These are phyloP conservation scores for Anguilla pacifica DNA, from an alignment of 2,797 vertebrate species.

Conservation along the genomic window DNA sequence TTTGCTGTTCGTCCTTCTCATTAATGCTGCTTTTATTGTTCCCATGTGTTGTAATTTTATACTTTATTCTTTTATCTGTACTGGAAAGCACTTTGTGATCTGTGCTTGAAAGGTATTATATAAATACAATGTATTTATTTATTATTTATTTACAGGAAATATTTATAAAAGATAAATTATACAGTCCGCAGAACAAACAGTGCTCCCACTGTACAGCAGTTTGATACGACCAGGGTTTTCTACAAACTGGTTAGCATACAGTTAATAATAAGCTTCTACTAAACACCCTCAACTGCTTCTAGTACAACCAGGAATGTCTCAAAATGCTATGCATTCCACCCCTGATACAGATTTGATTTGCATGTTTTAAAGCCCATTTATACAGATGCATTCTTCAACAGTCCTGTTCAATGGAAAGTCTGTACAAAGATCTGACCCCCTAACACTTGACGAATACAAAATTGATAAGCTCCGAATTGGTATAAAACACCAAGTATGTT, in stretches of 20 bases:
- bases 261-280: neutral
- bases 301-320: neutral
- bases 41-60: too few relatives aligned
- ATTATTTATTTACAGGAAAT: neutral
- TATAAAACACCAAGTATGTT: neutral
- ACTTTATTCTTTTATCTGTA: too few relatives aligned
- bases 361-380: neutral
- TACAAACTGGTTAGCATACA: neutral
- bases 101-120: too few relatives aligned
- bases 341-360: neutral
- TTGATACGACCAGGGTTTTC: neutral
- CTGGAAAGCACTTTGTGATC: too few relatives aligned
- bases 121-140: too few relatives aligned
- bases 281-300: neutral
- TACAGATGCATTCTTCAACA: neutral
- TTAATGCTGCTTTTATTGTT: too few relatives aligned
- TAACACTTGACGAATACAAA: neutral
- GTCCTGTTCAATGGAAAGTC: neutral
- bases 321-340: neutral
- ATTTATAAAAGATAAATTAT: neutral
- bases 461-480: neutral
- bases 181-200: neutral
- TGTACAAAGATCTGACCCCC: neutral
- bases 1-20: too few relatives aligned
- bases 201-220: neutral